Evolutionary conservation across 2,888 invertebrate genomes (phyloP).

Genomic region (Phasia obesa): DNA sequence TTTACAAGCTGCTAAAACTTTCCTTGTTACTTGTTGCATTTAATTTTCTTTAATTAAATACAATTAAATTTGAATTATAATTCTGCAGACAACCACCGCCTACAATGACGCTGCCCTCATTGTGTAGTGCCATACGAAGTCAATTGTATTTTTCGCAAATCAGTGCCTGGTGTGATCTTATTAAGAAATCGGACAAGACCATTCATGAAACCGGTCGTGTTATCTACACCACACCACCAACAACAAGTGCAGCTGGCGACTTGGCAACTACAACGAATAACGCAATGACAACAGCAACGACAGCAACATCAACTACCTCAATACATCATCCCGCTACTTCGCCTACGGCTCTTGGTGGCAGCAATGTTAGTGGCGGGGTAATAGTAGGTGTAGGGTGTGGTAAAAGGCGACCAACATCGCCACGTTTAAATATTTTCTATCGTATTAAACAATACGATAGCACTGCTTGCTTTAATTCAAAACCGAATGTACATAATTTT

Average conservation of each 20-base stretch:
- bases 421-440: conserved; percentile 82
- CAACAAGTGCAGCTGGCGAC: conserved; percentile 77
- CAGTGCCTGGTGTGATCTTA: conserved; percentile 90
- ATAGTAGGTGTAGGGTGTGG: conserved; percentile 32
- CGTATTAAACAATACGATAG: conserved; percentile 80
- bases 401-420: conserved; percentile 66
- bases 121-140: conserved; percentile 96
- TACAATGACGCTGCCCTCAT: conserved; percentile 86
- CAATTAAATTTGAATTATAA: not conserved
- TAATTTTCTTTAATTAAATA: not conserved
- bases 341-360: conserved; percentile 28
- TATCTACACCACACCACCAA: conserved; percentile 77
- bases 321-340: conserved; percentile 35
- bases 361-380: not conserved
- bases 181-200: conserved; percentile 81
- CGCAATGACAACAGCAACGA: conserved; percentile 74
- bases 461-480: conserved; percentile 80
- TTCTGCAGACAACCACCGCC: conserved; percentile 85
- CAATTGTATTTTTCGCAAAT: conserved; percentile 98
- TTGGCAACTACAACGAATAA: conserved; percentile 73
- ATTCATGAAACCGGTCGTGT: conserved; percentile 82
- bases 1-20: not conserved
- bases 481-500: conserved; percentile 82
- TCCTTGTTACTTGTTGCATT: conserved; percentile 9
- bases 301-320: conserved; percentile 48